Evolutionary conservation across 1,140 invertebrate species (phyloP).

Genomic region (Thalassaphorura encarpata): DNA sequence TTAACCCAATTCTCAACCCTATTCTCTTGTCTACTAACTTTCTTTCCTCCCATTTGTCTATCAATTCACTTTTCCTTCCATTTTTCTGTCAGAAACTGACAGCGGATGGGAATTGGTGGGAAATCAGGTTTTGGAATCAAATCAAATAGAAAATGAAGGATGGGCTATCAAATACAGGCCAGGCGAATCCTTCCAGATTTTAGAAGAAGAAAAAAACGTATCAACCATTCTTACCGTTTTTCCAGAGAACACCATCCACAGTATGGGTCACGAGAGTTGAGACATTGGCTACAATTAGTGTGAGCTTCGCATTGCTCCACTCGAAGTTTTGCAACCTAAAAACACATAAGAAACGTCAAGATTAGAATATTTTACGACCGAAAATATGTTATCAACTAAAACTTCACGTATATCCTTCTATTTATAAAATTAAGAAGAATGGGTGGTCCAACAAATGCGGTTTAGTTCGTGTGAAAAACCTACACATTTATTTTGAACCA

Average conservation of each 20-base stretch:
- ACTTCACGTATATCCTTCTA: too few species aligned
- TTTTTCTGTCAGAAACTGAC: background rate
- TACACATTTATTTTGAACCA: too few species aligned
- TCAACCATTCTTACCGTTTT: constrained; percentile 61
- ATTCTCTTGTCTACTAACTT: too few species aligned
- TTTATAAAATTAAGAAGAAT: too few species aligned
- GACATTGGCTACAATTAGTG: constrained; percentile 77
- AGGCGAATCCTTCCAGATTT: too few species aligned
- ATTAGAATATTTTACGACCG: too few species aligned
- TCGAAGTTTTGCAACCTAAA: constrained; percentile 73
- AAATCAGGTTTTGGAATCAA: background rate
- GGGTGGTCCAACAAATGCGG: too few species aligned
- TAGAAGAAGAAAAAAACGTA: background rate
- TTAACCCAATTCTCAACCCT: constrained; percentile 12
- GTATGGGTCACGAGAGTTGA: constrained; percentile 87
- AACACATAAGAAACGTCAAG: constrained; percentile 31
- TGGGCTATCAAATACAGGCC: too few species aligned
- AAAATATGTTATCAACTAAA: too few species aligned
- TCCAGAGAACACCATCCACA: constrained; percentile 97
- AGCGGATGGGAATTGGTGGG: background rate
- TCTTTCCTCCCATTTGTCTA: background rate
- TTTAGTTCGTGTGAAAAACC: too few species aligned
- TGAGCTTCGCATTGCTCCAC: constrained; percentile 86
- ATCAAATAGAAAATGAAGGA: too few species aligned
- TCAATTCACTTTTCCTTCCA: background rate